Base-by-base conservation (phyloP, 2,797 vertebrate species). In the Anguilla obscura region DNA sequence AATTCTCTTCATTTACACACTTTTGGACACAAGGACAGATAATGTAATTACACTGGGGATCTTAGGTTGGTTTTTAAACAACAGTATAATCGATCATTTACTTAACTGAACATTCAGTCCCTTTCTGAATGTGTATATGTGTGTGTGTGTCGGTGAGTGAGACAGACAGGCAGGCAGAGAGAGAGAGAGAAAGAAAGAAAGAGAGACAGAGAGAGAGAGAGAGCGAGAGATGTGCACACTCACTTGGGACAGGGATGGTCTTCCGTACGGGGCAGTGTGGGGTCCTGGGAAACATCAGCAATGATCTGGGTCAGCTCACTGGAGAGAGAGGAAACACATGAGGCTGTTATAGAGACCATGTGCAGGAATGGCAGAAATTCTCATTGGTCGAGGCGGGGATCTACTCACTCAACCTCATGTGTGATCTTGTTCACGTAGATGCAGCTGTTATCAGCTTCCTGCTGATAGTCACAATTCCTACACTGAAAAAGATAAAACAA, bases 401-500 rank as follows among this genome's bases (percentile, higher is more conserved):
- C 60, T 91, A 98, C 98, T 97, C 92, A 99, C 98, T 99, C 98
- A n/a, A 98, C 98, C 93, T 99, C 98, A 6, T 99, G 98, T 0
- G 98, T 99, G 94, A 99, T 99, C 94, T 99, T 99, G 93, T 99
- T 99, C 87, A 99, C 98, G 6, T 99, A 98, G 91, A 99, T 99
- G 91, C 98, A 99, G 93, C 98, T 98, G 94, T 98, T 99, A 94
- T 99, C 98, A 0, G 98, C 98, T 90, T 99, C 98, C 90, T 99
- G 98, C 89, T 99, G 98, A 93, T 99, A 99, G 92, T 99, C 98
- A 90, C 98, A 99, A 89, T 99, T 99, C 40, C 98, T 96, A 94
- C 98, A 99, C 98, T 99, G 92, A 27, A 52, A 83, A n/a, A 52
- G 6, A 76, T 3, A 52, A 40, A 82, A 50, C 45, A 50, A 69